Evolutionary conservation across 2,113 vertebrate genomes (phyloP), one percentile per base, ranked within the genome.

Genomic region (Myiozetetes cayanensis): DNA sequence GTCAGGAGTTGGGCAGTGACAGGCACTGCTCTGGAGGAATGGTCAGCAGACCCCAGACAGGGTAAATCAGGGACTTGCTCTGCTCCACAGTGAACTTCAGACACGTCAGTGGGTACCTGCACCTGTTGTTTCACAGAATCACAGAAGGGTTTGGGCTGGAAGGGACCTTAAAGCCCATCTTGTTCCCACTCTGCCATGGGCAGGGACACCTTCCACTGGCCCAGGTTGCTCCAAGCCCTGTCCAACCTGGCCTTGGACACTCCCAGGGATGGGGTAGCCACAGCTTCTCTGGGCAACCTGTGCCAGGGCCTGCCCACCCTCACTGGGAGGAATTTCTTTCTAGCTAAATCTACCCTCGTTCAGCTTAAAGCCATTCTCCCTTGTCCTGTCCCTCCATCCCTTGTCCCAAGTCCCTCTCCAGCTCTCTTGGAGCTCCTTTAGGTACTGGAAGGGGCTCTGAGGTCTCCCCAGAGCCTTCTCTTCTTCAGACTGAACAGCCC

Each of bases 1-100:
- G 41, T 15, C 66, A 30, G 1, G 1, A 24, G 35, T 14, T 14
- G 0, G 0, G 33, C 1, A 58, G n/a, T 1, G 5, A 37, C 37
- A 70, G 4, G 23, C 15, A 17, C 44, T 28, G 2, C 11, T 3
- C 18, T 21, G 59, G n/a, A 23, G 55, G 24, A 80, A 27, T 1
- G 17, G 37, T 5, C 14, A n/a, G 30, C 66, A 70, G 22, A 37
- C 14, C 65, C 41, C 23, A 12, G 65, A 50, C 25, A 30, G 47
- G 1, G 5, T 11, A 22, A 35, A 16, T 20, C 43, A 55, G 31
- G 55, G 58, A 46, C n/a, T 17, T 23, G 27, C n/a, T 81, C 46
- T 76, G 65, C 53, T 55, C 66, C 3, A 30, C n/a, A 53, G 18
- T 3, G 53, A 73, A 14, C 17, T 20, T 8, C 1, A 7, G 50